Base-by-base conservation (phyloP, 2,797 vertebrate genomes). In the Varecia variegata region DNA sequence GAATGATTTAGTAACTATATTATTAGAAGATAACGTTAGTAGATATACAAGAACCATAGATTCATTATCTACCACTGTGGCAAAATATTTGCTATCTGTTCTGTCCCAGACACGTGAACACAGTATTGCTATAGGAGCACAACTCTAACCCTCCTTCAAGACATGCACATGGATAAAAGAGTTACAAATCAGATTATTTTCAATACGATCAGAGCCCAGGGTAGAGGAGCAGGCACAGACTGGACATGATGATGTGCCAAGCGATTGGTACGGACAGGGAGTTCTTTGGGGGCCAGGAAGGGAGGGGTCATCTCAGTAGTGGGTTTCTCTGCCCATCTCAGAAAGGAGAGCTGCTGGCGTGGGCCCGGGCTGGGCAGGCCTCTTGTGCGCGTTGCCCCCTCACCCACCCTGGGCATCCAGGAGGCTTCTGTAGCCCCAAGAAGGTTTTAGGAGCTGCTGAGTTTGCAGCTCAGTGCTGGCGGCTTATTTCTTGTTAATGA, bases 401-500 rank as follows among this genome's bases (percentile, higher is more conserved):
- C 25, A 3, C 27, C 35, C 0, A 1, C 54, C 45, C 47, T 32
- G 13, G 12, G 58, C 30, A 81, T 50, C 43, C 20, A 50, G 18
- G 67, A 79, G 56, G 45, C 38, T 32, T 32, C 50, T 9, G 12
- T 70, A 80, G 80, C 35, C 58, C 79, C 80, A 30, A 10, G 60
- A 62, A 56, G 30, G 71, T 30, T 89, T 81, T 21, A 17, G 47
- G 71, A 97, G 65, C 65, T 73, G 32, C 18, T 68, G 32, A 38
- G 56, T 92, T 91, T 52, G 71, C 58, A 71, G 1, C 32, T 67
- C 25, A 8, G 84, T 38, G 68, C 90, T 45, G 68, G 62, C 0
- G 54, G 58, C 81, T 95, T 74, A 50, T 43, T 89, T 84, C 92
- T 94, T 92, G 60, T 92, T 95, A 93, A 88, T 92, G 95, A 92